Conservation (phyloP, 2,888 invertebrate species). For the Drosophila anceps region DNA sequence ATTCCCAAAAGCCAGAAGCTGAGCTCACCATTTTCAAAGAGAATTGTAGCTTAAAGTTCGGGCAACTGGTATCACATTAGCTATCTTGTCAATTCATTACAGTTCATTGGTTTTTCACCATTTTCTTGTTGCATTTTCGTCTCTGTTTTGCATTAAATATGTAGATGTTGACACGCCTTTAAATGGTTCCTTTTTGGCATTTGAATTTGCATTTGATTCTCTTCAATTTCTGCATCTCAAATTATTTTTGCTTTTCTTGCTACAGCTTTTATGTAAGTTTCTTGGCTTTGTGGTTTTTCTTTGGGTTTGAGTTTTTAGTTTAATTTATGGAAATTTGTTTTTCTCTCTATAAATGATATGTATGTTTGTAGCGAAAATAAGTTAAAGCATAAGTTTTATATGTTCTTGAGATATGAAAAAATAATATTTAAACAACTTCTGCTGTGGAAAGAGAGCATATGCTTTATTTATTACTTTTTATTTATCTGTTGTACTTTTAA, state of each 20-base stretch:
- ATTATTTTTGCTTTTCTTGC: conserved; percentile 1
- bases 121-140: conserved; percentile 5
- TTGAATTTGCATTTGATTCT: conserved; percentile 17
- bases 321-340: not conserved
- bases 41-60: not conserved
- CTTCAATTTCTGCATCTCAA: conserved; percentile 4
- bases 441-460: not conserved
- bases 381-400: not conserved
- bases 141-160: conserved; percentile 27
- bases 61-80: not conserved
- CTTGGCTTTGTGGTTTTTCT: not conserved
- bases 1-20: not conserved
- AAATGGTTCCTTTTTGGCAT: conserved; percentile 4
- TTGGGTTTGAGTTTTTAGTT: not conserved
- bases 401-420: not conserved
- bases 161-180: conserved; percentile 36
- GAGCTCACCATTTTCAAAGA: not conserved
- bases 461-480: not conserved
- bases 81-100: not conserved
- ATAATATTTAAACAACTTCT: not conserved
- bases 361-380: not conserved
- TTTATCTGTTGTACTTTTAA: not conserved
- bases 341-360: not conserved
- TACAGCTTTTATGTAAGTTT: conserved; percentile 8
- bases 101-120: conserved; percentile 2